Evolutionary conservation across 2,888 invertebrate species (phyloP), one percentile per base, ranked within the genome.

Genomic region (Ochropacha duplaris): DNA sequence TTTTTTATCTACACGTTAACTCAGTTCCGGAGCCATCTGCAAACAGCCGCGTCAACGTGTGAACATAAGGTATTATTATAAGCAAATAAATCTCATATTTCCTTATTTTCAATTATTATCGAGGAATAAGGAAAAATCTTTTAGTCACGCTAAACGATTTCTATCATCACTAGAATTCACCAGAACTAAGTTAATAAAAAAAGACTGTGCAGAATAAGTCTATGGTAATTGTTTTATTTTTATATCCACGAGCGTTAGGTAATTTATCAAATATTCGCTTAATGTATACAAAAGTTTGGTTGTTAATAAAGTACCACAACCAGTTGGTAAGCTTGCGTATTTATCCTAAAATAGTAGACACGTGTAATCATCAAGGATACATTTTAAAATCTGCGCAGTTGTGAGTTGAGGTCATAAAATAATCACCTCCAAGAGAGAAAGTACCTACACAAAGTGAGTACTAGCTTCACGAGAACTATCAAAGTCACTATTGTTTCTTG

Each of bases 31-130:
- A 54, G 16, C 12, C 22, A 14, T 19, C 36, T 50, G 54, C 50
- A 54, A 54, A 57, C 54, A 57, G 19, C 50, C 12, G 49, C 31
- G 24, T 11, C 26, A 24, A 54, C 57, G 57, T 57, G 57, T 50
- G 54, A 57, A 39, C 50, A 34, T 44, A n/a, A n/a, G n/a, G n/a
- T n/a, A 54, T 44, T 50, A 56, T 16, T 51, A 51, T 28, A 59
- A 49, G 22, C 34, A 22, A 50, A 26, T 12, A 50, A 22, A 22
- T 4, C 24, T 16, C 39, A 54, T 51, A 54, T 56, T 56, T 59
- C 56, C 59, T 59, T 50, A 31, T 19, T 56, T 56, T 56, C 9
- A 14, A 36, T 36, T 14, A 24, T 39, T 39, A 19, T 44, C 4
- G 44, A 39, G 4, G 44, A 19, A 44, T 9, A 19, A 19, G 16